phyloP scores from a whole-genome alignment of 1,140 invertebrate genomes.

The Drosophila novamexicana region DNA sequence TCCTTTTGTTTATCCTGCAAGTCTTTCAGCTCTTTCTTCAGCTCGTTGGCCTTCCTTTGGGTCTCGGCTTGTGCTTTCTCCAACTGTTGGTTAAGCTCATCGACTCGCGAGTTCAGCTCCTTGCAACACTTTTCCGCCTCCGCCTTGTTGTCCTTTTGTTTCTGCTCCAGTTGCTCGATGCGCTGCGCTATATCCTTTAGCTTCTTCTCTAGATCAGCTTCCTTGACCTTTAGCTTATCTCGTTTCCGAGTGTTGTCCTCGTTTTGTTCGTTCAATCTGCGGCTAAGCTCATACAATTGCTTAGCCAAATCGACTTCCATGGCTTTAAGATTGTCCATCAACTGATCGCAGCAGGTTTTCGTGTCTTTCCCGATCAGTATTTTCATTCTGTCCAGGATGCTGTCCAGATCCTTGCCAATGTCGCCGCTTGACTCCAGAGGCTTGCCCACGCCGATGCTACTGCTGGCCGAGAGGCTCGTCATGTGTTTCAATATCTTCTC shows the following conservation, averaged over 20 bases:
- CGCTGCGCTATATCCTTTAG: background rate
- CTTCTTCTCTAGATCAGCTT: conserved; percentile 3
- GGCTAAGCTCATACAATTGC: background rate
- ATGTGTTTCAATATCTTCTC: conserved; percentile 19
- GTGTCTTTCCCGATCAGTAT: background rate
- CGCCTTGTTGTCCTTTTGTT: background rate
- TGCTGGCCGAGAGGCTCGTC: background rate
- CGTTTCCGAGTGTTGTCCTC: background rate
- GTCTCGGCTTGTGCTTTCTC: background rate
- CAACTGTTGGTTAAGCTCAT: conserved; percentile 13
- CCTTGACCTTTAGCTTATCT: background rate
- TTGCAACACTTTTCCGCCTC: conserved; percentile 18
- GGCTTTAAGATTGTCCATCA: conserved; percentile 7
- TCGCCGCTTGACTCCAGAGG: conserved; percentile 16
- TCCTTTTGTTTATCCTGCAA: conserved; percentile 17
- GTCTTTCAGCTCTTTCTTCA: conserved; percentile 18
- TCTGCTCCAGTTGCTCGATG: conserved; percentile 21
- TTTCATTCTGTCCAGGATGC: conserved; percentile 30
- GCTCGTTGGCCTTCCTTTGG: background rate
- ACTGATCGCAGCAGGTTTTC: conserved; percentile 36
- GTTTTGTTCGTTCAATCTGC: background rate
- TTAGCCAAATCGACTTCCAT: conserved; percentile 24
- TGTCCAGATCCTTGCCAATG: conserved; percentile 39
- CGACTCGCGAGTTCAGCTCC: background rate
- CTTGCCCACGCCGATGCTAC: background rate